Percentiles rank a stretch among this genome's conserved stretches.
phyloP scores from a whole-genome alignment of 2,797 vertebrate species.

The Phataginus tricuspis region DNA sequence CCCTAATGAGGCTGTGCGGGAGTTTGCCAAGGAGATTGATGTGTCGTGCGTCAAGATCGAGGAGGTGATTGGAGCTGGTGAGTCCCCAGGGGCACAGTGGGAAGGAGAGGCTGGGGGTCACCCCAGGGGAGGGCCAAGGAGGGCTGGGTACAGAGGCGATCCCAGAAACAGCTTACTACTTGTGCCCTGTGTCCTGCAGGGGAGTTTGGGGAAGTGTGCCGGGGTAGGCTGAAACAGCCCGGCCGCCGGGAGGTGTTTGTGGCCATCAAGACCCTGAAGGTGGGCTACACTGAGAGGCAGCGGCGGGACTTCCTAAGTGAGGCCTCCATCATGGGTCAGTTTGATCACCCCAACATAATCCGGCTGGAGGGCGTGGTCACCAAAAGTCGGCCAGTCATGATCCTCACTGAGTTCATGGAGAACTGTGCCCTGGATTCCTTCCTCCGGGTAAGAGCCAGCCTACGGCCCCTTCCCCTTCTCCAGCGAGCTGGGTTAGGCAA shows the following conservation, averaged over 20 bases:
- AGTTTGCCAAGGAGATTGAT: slow-evolving; percentile 99
- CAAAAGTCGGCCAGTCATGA: slow-evolving; percentile 99
- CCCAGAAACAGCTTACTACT: neutral
- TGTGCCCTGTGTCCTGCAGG: slow-evolving; percentile 86
- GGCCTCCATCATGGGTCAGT: slow-evolving; percentile 99
- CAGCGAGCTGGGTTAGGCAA: neutral
- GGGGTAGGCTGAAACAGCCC: slow-evolving; percentile 96
- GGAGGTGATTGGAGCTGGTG: slow-evolving; percentile 99
- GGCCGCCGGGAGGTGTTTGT: slow-evolving; percentile 98
- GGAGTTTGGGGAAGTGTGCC: slow-evolving; percentile 98
- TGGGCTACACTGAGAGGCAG: slow-evolving; percentile 97
- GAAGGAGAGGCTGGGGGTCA: neutral
- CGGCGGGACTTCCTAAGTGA: slow-evolving; percentile 97
- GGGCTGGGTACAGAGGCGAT: neutral
- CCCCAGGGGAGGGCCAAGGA: neutral
- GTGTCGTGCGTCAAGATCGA: slow-evolving; percentile 99
- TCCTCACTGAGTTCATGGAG: slow-evolving; percentile 99
- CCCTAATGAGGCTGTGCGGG: slow-evolving; percentile 97
- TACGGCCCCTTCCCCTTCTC: neutral
- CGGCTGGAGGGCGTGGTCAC: slow-evolving; percentile 98
- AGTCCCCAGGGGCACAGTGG: slow-evolving; percentile 81
- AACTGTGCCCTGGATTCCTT: slow-evolving; percentile 98
- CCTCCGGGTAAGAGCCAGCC: slow-evolving; percentile 90
- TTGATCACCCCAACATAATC: slow-evolving; percentile 99
- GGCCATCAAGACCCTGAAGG: slow-evolving; percentile 98